Percentiles rank a stretch among this genome's conserved stretches.
Evolutionary conservation across 2,113 vertebrate genomes (phyloP).

Genomic region (Euleptes europaea): DNA sequence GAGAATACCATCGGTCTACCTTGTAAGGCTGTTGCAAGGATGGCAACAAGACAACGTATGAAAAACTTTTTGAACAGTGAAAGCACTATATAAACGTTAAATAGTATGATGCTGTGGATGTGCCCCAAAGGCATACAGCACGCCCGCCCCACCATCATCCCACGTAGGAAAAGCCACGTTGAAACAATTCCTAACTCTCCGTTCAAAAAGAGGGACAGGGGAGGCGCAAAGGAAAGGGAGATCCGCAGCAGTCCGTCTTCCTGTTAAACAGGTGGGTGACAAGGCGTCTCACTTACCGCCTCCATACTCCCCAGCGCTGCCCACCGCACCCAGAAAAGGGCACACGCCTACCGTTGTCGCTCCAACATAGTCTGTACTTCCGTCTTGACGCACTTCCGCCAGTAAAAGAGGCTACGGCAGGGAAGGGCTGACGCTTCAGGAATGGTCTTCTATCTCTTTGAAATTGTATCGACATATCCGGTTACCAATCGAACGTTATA

Average conservation of each 20-base stretch:
- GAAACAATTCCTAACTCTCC: too few relatives aligned
- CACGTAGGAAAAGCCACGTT: neutral
- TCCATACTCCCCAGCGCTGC: neutral
- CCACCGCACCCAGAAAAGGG: neutral
- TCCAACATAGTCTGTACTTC: neutral
- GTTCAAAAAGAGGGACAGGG: neutral
- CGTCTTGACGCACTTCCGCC: conserved; percentile 20
- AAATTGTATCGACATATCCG: neutral
- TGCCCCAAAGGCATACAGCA: neutral
- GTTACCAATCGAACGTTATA: neutral
- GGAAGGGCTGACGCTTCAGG: neutral
- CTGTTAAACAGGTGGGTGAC: neutral
- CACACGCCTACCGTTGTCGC: neutral
- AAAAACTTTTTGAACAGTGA: neutral
- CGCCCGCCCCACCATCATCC: too few relatives aligned
- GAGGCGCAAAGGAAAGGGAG: neutral
- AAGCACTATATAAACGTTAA: neutral
- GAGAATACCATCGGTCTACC: neutral
- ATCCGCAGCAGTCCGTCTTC: neutral
- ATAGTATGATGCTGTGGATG: too few relatives aligned
- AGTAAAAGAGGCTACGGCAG: neutral
- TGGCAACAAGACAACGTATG: neutral
- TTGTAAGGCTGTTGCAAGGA: neutral
- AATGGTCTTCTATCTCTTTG: neutral
- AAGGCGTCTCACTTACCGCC: neutral